These are phyloP conservation scores for Prionchulus punctatus DNA, from an alignment of 2,888 invertebrate species.

Conservation along the genomic window DNA sequence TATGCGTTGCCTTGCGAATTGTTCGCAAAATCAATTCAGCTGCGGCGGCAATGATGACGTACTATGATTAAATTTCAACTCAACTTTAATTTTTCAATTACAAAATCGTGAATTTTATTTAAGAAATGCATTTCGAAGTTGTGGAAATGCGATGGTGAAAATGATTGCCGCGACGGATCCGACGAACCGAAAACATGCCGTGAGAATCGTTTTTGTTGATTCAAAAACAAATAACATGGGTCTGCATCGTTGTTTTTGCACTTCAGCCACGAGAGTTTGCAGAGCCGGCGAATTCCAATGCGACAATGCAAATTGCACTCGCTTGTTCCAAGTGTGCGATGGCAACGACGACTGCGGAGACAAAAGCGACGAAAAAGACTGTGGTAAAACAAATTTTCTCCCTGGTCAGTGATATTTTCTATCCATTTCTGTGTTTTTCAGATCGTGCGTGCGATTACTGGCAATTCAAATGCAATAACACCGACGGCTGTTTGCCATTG, in stretches of 20 bases:
- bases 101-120: slow-evolving; percentile 52
- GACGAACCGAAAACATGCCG: slow-evolving; percentile 49
- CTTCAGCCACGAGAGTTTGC: slow-evolving; percentile 21
- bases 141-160: slow-evolving; percentile 84
- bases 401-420: too few relatives aligned
- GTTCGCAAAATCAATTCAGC: slow-evolving; percentile 69
- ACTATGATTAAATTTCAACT: background rate
- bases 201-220: background rate
- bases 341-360: slow-evolving; percentile 41
- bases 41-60: slow-evolving; percentile 48
- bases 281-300: slow-evolving; percentile 75
- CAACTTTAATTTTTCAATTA: slow-evolving; percentile 3
- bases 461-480: slow-evolving; percentile 39
- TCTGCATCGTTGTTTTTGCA: background rate
- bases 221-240: background rate
- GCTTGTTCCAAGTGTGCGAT: slow-evolving; percentile 75
- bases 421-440: too few relatives aligned
- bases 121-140: slow-evolving; percentile 74
- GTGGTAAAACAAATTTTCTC: too few relatives aligned
- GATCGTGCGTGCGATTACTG: slow-evolving; percentile 30
- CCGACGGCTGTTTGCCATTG: slow-evolving; percentile 53
- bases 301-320: slow-evolving; percentile 74
- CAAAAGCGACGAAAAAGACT: slow-evolving; percentile 22
- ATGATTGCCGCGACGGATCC: slow-evolving; percentile 90
- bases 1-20: slow-evolving; percentile 66